These are phyloP conservation scores for Taurulus bubalis DNA, from an alignment of 2,113 vertebrate species.

Conservation along the genomic window DNA sequence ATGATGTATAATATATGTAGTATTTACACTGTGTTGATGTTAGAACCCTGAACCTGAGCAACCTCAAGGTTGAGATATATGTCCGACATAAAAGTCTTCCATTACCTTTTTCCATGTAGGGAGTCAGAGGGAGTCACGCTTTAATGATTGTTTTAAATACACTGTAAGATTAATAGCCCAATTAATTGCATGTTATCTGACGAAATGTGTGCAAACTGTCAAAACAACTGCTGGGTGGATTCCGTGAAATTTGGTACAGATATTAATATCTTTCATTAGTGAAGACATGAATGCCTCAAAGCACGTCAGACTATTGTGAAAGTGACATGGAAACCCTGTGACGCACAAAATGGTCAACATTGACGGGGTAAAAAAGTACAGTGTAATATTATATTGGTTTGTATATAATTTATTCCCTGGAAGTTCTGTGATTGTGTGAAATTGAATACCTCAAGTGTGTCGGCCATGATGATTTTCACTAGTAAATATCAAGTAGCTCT, in stretches of 20 bases:
- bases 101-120: no score
- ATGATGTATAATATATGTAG: not conserved
- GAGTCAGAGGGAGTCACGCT: not conserved
- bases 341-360: not conserved
- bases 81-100: not conserved
- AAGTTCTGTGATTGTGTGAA: constrained; percentile 35
- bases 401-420: not conserved
- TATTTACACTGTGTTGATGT: not conserved
- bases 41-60: not conserved
- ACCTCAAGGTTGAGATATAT: not conserved
- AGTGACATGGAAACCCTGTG: not conserved
- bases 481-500: constrained; percentile 7
- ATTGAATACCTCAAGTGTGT: constrained; percentile 53
- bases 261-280: not conserved
- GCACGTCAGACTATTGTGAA: no score
- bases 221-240: not conserved
- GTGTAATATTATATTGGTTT: not conserved
- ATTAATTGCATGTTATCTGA: not conserved
- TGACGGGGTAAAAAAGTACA: not conserved
- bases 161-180: not conserved
- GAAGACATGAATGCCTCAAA: not conserved
- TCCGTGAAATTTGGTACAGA: not conserved
- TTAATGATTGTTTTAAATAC: not conserved
- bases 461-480: constrained; percentile 14
- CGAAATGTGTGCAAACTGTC: not conserved